Percentiles rank a stretch among this genome's conserved stretches.
Evolutionary conservation across 2,888 invertebrate species (phyloP).

Genomic region (Rotaria macrura): DNA sequence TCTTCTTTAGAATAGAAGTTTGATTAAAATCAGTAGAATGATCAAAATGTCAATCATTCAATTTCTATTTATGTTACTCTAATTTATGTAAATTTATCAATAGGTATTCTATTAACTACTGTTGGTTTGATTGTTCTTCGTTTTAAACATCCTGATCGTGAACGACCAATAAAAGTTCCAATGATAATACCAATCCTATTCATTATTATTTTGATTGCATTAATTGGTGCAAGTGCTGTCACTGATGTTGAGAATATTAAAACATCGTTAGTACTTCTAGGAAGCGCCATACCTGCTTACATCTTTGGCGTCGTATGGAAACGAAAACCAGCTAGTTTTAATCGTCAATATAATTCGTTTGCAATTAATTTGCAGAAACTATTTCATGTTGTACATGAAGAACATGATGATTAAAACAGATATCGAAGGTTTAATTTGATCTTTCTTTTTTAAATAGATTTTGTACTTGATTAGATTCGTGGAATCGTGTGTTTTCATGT

Average conservation of each 20-base stretch:
- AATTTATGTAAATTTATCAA: no score
- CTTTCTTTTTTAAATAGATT: constrained; percentile 12
- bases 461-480: background rate
- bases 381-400: constrained; percentile 41
- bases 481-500: background rate
- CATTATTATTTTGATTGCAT: background rate
- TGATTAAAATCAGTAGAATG: no score
- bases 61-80: background rate
- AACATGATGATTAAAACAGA: constrained; percentile 39
- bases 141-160: background rate
- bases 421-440: constrained; percentile 35
- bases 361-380: constrained; percentile 41
- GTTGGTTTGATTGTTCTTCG: constrained; percentile 2
- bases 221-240: background rate
- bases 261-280: constrained; percentile 43
- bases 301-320: constrained; percentile 66
- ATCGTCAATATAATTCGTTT: background rate
- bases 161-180: background rate
- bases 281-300: constrained; percentile 71
- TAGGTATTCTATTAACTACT: background rate
- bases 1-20: no score
- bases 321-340: constrained; percentile 55
- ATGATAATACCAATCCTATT: background rate
- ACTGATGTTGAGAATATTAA: constrained; percentile 1
- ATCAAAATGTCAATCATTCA: no score